Percentiles rank a stretch among this genome's conserved stretches.
Evolutionary conservation across 2,888 invertebrate genomes (phyloP).

Genomic region (Mamestra brassicae): DNA sequence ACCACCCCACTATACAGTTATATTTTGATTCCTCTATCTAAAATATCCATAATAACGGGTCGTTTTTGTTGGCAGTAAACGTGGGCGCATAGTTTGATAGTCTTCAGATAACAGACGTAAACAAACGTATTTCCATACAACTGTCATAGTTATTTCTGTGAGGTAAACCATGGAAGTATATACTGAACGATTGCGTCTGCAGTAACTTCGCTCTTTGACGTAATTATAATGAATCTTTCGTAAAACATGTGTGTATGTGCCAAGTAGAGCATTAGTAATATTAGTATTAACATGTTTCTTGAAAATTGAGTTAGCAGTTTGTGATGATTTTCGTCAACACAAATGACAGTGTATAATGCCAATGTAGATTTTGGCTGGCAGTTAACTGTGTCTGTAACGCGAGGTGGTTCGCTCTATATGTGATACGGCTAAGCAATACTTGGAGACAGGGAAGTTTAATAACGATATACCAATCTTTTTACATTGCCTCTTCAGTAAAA

Average conservation of each 20-base stretch:
- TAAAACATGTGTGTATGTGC: slow-evolving; percentile 68
- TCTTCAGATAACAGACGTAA: slow-evolving; percentile 52
- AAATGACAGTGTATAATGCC: slow-evolving; percentile 5
- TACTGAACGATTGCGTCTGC: slow-evolving; percentile 46
- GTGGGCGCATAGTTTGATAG: slow-evolving; percentile 41
- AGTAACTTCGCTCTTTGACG: slow-evolving; percentile 60
- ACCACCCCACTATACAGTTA: neutral
- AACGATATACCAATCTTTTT: neutral
- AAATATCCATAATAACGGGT: slow-evolving; percentile 10
- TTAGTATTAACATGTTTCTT: slow-evolving; percentile 44
- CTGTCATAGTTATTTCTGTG: slow-evolving; percentile 62
- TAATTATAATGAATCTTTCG: slow-evolving; percentile 71
- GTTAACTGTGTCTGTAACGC: neutral
- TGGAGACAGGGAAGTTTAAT: neutral
- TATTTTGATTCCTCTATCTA: slow-evolving; percentile 26
- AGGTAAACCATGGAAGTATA: slow-evolving; percentile 25
- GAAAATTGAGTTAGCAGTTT: slow-evolving; percentile 34
- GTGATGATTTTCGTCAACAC: slow-evolving; percentile 16
- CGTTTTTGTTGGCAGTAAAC: slow-evolving; percentile 30
- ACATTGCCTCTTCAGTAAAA: neutral
- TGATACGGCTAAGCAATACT: neutral
- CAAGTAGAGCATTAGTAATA: slow-evolving; percentile 66
- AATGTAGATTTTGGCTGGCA: neutral
- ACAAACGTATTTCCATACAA: slow-evolving; percentile 57
- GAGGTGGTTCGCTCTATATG: neutral